Evolutionary conservation across 2,113 vertebrate species (phyloP).

Genomic region (Meriones unguiculatus): DNA sequence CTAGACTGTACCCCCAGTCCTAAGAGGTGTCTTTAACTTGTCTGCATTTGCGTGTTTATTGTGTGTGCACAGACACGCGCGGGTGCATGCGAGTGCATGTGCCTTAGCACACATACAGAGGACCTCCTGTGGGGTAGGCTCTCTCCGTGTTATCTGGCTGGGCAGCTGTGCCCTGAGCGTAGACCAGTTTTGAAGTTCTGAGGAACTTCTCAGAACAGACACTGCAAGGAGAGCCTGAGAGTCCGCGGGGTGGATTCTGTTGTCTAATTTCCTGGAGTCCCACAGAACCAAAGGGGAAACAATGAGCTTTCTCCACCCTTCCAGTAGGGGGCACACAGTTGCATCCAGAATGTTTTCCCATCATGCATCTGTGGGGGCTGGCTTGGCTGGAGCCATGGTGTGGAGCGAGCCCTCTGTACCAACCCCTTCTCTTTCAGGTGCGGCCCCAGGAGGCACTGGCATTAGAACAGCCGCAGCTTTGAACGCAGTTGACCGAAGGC

Average conservation of each 20-base stretch:
- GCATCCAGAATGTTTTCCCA: background rate
- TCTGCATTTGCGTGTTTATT: background rate
- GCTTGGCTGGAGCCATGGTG: background rate
- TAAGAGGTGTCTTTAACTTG: background rate
- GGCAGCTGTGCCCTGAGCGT: background rate
- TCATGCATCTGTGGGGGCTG: background rate
- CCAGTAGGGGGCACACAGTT: background rate
- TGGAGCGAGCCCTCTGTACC: background rate
- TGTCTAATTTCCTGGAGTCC: slow-evolving; percentile 88
- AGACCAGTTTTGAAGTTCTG: background rate
- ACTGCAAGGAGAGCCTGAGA: background rate
- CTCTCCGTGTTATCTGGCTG: background rate
- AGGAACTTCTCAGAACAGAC: background rate
- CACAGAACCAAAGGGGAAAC: slow-evolving; percentile 87
- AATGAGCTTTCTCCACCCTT: background rate
- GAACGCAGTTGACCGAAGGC: background rate
- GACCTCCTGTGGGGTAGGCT: background rate
- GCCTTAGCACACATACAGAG: background rate
- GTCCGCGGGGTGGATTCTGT: slow-evolving; percentile 90
- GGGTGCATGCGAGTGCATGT: background rate
- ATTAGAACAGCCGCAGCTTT: background rate
- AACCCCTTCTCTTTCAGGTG: background rate
- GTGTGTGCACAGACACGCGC: background rate
- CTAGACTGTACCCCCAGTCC: background rate
- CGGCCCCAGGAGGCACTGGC: background rate